Evolutionary conservation across 2,888 invertebrate species (phyloP).

Genomic region (Pristionchus arcanus): DNA sequence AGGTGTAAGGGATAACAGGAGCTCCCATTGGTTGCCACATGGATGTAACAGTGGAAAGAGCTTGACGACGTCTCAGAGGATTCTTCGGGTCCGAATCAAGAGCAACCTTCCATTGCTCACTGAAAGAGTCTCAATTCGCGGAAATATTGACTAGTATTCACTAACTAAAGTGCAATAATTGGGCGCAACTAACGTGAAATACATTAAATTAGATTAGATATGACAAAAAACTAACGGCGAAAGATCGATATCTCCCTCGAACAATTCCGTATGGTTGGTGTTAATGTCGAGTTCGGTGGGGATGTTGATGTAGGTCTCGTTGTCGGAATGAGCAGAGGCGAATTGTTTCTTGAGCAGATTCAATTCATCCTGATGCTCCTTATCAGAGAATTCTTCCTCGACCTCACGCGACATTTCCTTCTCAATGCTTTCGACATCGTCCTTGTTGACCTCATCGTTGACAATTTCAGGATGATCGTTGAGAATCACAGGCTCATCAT

Average conservation of each 20-base stretch:
- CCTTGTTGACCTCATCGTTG: background rate
- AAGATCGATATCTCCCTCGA: constrained; percentile 46
- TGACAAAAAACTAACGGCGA: background rate
- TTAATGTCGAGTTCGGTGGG: constrained; percentile 48
- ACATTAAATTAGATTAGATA: too few species aligned
- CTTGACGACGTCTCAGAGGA: constrained; percentile 20
- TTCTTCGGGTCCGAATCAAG: constrained; percentile 1
- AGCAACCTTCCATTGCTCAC: constrained; percentile 22
- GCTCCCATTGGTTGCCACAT: constrained; percentile 28
- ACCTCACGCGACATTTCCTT: constrained; percentile 37
- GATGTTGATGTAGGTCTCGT: constrained; percentile 37
- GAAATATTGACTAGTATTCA: too few species aligned
- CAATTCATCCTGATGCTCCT: constrained; percentile 24
- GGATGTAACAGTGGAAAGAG: background rate
- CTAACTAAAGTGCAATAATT: too few species aligned
- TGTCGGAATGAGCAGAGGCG: constrained; percentile 24
- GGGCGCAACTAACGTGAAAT: too few species aligned
- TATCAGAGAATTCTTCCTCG: constrained; percentile 49
- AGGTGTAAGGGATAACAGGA: background rate
- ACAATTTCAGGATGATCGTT: background rate
- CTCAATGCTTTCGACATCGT: background rate
- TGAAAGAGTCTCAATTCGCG: background rate
- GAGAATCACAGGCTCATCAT: background rate
- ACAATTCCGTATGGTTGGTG: constrained; percentile 24
- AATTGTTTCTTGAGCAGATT: background rate